Base-by-base conservation (phyloP, 2,888 invertebrate genomes). In the Athalia circularis region DNA sequence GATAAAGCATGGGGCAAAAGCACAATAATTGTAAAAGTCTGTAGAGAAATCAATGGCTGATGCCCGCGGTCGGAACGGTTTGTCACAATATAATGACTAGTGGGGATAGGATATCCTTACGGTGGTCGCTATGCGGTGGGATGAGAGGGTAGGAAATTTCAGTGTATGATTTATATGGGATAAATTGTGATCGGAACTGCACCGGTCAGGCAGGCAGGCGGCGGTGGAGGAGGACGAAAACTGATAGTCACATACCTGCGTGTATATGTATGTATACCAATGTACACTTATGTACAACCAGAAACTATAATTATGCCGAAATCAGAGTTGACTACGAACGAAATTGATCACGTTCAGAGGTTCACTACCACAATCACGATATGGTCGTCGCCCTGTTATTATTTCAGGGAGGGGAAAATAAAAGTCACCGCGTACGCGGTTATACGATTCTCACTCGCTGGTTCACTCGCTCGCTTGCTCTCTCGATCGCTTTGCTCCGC, bases 281-380 rank as follows among this genome's bases (percentile, higher is more conserved):
- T 29, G 29, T 29, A 84, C 83, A 85, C 29, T 29, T 29, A 29
- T 29, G 29, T 29, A 29, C 29, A 29, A 1, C 29, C 29, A 29
- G 29, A 29, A 29, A 29, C 29, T 89, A 87, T 88, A 89, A 89
- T 89, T 89, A 89, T 84, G 89, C 85, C 88, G 86, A 88, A 89
- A 89, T 88, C 88, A 87, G 88, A 87, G 87, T 85, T 85, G 75
- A 61, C 75, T 75, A 75, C 75, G 29, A 29, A 75, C 75, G 75
- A 75, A 75, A 75, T 75, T 75, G 75, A 75, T 75, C 75, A 75
- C 75, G 75, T 75, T 75, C 75, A 15, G 75, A 61, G 75, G 54
- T 50, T 61, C 75, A 72, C 65, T 62, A 11, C 1, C 4, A 11
- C 64, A 2, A 13, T 29, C 29, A 29, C 29, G 29, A 29, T 29